Evolutionary conservation across 2,113 vertebrate genomes (phyloP), one percentile per base, ranked within the genome.

Genomic region (Onychostoma macrolepis): DNA sequence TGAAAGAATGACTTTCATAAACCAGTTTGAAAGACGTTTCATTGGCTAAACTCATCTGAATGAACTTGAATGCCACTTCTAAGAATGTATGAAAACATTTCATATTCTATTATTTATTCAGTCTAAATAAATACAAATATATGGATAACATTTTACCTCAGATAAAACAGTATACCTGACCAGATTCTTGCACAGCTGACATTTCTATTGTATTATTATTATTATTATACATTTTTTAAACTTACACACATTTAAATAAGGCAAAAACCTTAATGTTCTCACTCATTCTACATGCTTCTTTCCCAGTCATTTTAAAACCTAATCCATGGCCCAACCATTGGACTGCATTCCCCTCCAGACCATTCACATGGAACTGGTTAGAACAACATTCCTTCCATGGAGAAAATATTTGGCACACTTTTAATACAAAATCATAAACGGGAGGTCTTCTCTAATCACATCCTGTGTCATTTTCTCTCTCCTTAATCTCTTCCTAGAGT

Each of bases 291-390:
- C 87, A 93, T 90, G 91, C 88, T 93, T 94, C 88, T 91, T 80
- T 80, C 90, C 85, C 83, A 88, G 90, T 93, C 89, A 90, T 87
- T 92, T 93, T 92, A 93, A 93, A 89, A 75, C 87, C 90, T 89
- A 91, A 92, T 91, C 90, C 89, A 91, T 86, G 92, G 92, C 91
- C 90, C 88, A 91, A 92, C 90, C 91, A 91, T 90, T 89, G 91
- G 90, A 89, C 88, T 92, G 93, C 86, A 92, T 93, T 94, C 93
- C 89, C 88, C 90, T 93, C 91, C 92, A 94, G 94, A 94, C 92
- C 92, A 92, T 95, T 96, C 95, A 95, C 94, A 95, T 95, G 95
- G 94, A 96, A 93, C 93, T 94, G 93, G 93, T 95, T 95, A 95
- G 91, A 86, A 93, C 91, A 92, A 94, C 93, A 96, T 96, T 95